Percentiles rank a stretch among this genome's conserved stretches.
These are phyloP conservation scores for Pinctada fucata DNA, from an alignment of 2,888 invertebrate species.

Conservation along the genomic window DNA sequence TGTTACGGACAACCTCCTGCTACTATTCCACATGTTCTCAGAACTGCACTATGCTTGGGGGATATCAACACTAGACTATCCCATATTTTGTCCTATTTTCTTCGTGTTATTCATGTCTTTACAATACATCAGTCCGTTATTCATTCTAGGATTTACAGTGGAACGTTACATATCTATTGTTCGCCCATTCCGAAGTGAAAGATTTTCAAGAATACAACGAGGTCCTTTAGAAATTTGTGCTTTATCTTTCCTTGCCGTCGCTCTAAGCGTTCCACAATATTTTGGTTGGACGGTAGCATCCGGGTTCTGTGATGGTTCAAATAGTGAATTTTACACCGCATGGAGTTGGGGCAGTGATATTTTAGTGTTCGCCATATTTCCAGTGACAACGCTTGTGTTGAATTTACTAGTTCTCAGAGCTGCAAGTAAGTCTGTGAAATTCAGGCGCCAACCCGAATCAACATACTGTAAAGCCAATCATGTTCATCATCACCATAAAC, in stretches of 20 bases:
- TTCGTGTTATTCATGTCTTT: constrained; percentile 69
- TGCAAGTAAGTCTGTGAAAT: constrained; percentile 21
- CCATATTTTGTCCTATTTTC: constrained; percentile 69
- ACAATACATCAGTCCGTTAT: constrained; percentile 72
- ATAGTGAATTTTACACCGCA: constrained; percentile 51
- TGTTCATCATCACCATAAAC: neutral
- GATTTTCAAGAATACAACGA: constrained; percentile 66
- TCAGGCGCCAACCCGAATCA: constrained; percentile 6
- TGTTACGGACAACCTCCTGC: constrained; percentile 67
- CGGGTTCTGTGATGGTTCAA: constrained; percentile 35
- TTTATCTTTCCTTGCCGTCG: constrained; percentile 55
- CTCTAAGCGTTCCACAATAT: constrained; percentile 66
- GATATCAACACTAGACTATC: constrained; percentile 55
- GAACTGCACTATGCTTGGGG: constrained; percentile 73
- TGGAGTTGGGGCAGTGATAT: constrained; percentile 67
- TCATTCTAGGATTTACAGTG: constrained; percentile 73
- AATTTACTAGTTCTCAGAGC: constrained; percentile 63
- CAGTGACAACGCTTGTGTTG: constrained; percentile 59
- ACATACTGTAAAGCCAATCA: neutral
- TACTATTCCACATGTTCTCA: constrained; percentile 66
- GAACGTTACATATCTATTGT: constrained; percentile 72
- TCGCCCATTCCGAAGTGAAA: constrained; percentile 68
- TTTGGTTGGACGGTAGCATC: constrained; percentile 69
- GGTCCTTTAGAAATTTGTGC: constrained; percentile 66
- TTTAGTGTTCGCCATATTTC: constrained; percentile 62